Evolutionary conservation across 64 coral and sea anemone genomes (phyloP), one percentile per base, ranked within the genome.

Genomic region (Acropora tenuis): DNA sequence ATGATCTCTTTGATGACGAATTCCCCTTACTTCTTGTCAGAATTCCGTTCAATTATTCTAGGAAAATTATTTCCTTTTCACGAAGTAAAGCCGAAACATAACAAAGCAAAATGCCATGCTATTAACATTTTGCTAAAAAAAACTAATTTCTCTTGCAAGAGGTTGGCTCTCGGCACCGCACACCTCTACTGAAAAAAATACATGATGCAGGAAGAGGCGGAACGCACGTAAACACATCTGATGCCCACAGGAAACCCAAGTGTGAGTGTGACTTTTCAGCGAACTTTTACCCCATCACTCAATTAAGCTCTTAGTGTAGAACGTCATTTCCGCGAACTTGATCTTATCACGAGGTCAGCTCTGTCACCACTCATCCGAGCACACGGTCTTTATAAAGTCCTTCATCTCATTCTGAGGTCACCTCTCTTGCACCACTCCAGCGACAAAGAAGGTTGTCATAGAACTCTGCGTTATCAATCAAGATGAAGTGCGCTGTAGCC

Each of bases 401-500:
- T 20, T 17, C 18, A 68, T 72, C 7, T 83, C 58, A 10, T 46
- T 44, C n/a, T 0, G 11, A 5, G 49, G 75, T 48, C 43, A 78
- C 16, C 45, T 16, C 45, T 41, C 8, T 45, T 9, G 47, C 4
- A 12, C 74, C 8, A 2, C 50, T 5, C 0, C 17, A 48, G 44
- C 44, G 12, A 10, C 50, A 7, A 0, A 1, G 43, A 49, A 2
- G 44, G 75, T 1, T 30, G 19, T 5, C 52, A 55, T 10, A 55
- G 10, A 0, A 55, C 65, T 1, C 0, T 8, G 43, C 48, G 82
- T 17, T 46, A 19, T 17, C 10, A 20, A 8, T 20, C 82, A 72
- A 48, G 82, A 85, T 85, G 82, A 85, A 85, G 82, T 3, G 69
- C 49, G 65, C 63, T 3, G 44, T 85, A 72, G 43, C 82, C 1